These are phyloP conservation scores for Lepidothrix coronata DNA, from an alignment of 2,113 vertebrate species.

Conservation along the genomic window DNA sequence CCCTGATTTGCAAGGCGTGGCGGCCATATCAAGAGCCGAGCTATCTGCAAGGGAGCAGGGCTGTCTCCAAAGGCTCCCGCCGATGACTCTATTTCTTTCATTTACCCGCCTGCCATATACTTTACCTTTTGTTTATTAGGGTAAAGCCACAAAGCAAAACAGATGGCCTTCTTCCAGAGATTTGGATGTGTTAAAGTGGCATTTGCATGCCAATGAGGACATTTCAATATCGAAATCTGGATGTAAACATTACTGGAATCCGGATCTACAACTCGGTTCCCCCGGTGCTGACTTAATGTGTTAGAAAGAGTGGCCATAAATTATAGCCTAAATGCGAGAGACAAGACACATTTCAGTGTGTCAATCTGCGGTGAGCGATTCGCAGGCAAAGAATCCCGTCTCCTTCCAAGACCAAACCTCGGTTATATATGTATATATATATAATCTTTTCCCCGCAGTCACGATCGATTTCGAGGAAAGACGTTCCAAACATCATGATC, in stretches of 20 bases:
- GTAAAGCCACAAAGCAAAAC: slow-evolving; percentile 76
- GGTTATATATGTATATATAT: background rate
- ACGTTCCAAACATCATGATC: background rate
- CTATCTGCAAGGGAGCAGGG: slow-evolving; percentile 9
- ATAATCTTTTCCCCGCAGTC: background rate
- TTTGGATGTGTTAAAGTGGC: slow-evolving; percentile 77
- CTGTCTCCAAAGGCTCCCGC: slow-evolving; percentile 59
- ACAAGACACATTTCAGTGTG: slow-evolving; percentile 6
- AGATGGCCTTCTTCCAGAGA: slow-evolving; percentile 77
- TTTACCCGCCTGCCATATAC: slow-evolving; percentile 65
- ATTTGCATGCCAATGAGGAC: slow-evolving; percentile 76
- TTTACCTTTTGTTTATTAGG: slow-evolving; percentile 81
- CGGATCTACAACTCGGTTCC: slow-evolving; percentile 54
- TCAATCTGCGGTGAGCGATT: slow-evolving; percentile 45
- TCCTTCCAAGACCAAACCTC: slow-evolving; percentile 42
- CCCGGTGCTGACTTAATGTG: slow-evolving; percentile 48
- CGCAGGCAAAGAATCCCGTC: slow-evolving; percentile 30
- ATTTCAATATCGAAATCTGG: slow-evolving; percentile 76
- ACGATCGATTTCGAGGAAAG: background rate
- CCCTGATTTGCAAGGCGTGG: slow-evolving; percentile 40
- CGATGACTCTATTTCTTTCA: slow-evolving; percentile 66
- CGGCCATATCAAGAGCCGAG: slow-evolving; percentile 76
- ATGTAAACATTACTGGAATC: slow-evolving; percentile 56
- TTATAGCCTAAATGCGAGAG: slow-evolving; percentile 51
- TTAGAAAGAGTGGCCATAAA: slow-evolving; percentile 47